Evolutionary conservation across 2,797 vertebrate genomes (phyloP).

Genomic region (Pangasius larnaudii): DNA sequence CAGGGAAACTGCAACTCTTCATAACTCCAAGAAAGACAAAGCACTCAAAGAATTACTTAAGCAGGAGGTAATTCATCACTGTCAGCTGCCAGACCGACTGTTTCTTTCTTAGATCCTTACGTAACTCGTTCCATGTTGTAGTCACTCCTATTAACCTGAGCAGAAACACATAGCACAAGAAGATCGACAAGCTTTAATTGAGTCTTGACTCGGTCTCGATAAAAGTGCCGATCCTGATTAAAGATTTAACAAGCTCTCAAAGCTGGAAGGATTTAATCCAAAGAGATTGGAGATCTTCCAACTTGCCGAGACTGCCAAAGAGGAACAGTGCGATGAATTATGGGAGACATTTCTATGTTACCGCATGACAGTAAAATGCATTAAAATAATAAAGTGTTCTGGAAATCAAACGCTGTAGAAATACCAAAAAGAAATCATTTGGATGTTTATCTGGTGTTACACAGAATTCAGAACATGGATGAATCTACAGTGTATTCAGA

Average conservation of each 20-base stretch:
- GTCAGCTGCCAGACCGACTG: background rate
- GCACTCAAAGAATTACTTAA: background rate
- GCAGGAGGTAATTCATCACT: conserved; percentile 36
- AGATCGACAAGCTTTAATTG: conserved; percentile 38
- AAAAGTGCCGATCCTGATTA: conserved; percentile 55
- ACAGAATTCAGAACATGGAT: background rate
- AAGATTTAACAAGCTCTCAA: conserved; percentile 56
- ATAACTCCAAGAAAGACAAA: background rate
- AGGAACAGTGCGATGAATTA: conserved; percentile 44
- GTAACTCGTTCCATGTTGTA: conserved; percentile 15
- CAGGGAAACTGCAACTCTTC: background rate
- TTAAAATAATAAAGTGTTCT: background rate
- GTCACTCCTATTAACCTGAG: conserved; percentile 16
- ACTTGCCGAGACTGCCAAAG: conserved; percentile 24
- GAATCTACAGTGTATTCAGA: background rate
- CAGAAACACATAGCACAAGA: conserved; percentile 19
- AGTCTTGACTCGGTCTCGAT: conserved; percentile 50
- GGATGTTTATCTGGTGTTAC: no score
- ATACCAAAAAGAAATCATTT: background rate
- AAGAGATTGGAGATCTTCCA: conserved; percentile 51
- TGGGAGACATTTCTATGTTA: conserved; percentile 23
- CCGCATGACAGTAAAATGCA: conserved; percentile 15
- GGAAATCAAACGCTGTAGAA: background rate
- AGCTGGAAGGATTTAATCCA: conserved; percentile 54
- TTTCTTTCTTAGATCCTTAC: conserved; percentile 30